Conservation (phyloP, 2,888 invertebrate species). For the Sesia apiformis region DNA sequence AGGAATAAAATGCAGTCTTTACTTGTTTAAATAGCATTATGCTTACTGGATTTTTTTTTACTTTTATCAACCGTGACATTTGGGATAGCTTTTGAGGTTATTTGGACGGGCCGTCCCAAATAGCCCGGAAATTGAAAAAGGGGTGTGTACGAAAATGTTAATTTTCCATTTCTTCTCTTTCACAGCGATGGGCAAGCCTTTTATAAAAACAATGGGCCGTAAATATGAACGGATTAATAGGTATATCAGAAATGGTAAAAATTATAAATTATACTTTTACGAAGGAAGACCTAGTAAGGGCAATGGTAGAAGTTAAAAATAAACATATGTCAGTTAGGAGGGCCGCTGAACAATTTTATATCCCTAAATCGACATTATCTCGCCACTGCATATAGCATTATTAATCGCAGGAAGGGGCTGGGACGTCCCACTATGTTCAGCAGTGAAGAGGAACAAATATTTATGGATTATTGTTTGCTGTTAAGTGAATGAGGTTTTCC, state of each 20-base stretch:
- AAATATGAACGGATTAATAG: slow-evolving; percentile 1
- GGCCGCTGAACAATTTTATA: slow-evolving; percentile 2
- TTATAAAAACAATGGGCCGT: slow-evolving; percentile 2
- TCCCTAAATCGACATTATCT: slow-evolving; percentile 3
- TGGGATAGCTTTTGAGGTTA: background rate
- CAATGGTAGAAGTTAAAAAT: slow-evolving; percentile 3
- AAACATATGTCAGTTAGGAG: slow-evolving; percentile 1
- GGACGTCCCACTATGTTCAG: slow-evolving; percentile 10
- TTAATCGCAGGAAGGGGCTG: slow-evolving; percentile 8
- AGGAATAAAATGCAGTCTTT: background rate
- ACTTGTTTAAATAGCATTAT: background rate
- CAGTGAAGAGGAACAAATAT: slow-evolving; percentile 5
- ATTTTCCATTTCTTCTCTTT: no score
- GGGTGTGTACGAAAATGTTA: no score
- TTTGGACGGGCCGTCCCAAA: background rate
- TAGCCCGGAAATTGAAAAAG: no score
- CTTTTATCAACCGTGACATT: background rate
- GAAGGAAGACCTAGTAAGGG: slow-evolving; percentile 1
- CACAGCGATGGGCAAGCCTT: background rate
- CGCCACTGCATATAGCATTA: slow-evolving; percentile 1
- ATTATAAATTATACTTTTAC: slow-evolving; percentile 1
- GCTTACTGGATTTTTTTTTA: background rate
- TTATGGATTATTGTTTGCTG: slow-evolving; percentile 3
- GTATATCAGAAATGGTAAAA: slow-evolving; percentile 3
- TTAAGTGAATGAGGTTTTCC: slow-evolving; percentile 10